Evolutionary conservation across 2,888 invertebrate species (phyloP), one percentile per base, ranked within the genome.

Genomic region (Rhogogaster chlorosoma): DNA sequence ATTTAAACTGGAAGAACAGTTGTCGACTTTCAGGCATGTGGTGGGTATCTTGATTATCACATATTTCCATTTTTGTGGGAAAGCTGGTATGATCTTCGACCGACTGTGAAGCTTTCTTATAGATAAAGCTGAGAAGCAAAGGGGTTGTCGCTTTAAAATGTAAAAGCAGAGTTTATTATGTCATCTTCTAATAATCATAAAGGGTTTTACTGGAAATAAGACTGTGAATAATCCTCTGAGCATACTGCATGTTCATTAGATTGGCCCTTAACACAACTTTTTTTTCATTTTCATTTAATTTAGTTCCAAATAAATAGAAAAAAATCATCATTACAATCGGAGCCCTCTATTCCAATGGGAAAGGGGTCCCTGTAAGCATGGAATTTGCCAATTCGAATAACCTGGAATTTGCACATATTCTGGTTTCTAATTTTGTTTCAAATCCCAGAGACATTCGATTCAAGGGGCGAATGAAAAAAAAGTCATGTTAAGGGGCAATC

Each of bases 21-120:
- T 99, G 75, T 98, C 98, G 22, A 96, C 98, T 49, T 99, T 98
- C 93, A 95, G 98, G 90, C 98, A 99, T 94, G 96, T 99, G 95
- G 98, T 98, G 94, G 95, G 96, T 93, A 84, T 86, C 83, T 42
- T 42, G 71, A 26, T 64, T 75, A 32, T 32, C 12, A 26, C 22
- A 61, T 12, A 53, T 29, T 32, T 7, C n/a, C 53, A 29, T 32
- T 53, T 53, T 73, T 36, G 4, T 5, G 9, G 32, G 9, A 32
- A 77, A 22, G 9, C n/a, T n/a, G 18, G 22, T 38, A 36, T n/a
- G 67, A 18, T 67, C 29, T 67, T 6, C 12, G 18, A 29, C 29
- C 15, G 32, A n/a, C 7, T 38, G 7, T 18, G 10, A 9, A 67
- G 67, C 29, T 29, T 32, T 15, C 3, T 70, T 18, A 15, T 36